phyloP scores from a whole-genome alignment of 1,140 invertebrate genomes.

The Bombus pyrosoma region DNA sequence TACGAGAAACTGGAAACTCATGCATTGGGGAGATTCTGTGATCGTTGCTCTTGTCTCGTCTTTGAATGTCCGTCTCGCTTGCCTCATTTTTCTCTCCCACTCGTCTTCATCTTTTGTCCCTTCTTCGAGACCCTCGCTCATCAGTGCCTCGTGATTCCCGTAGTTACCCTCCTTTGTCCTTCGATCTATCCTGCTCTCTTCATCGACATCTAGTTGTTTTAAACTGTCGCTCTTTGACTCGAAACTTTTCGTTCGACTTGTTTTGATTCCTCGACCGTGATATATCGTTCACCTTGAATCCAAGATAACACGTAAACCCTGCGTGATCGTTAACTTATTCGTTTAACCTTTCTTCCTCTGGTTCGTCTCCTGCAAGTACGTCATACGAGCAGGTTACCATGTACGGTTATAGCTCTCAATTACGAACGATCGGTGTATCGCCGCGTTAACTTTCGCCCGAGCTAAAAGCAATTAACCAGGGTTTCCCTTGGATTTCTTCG shows the following conservation, averaged over 20 bases:
- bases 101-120: background rate
- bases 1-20: constrained; percentile 62
- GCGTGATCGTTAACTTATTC: background rate
- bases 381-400: background rate
- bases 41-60: constrained; percentile 20
- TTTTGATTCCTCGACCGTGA: constrained; percentile 58
- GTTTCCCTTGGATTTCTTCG: background rate
- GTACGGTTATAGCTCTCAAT: background rate
- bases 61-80: background rate
- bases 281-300: constrained; percentile 46
- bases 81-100: background rate
- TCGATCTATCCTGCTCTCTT: background rate
- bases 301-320: background rate
- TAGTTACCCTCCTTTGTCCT: background rate
- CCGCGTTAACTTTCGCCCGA: constrained; percentile 3
- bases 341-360: background rate
- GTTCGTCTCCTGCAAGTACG: background rate
- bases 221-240: constrained; percentile 18
- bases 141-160: background rate
- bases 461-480: constrained; percentile 13
- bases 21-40: constrained; percentile 61
- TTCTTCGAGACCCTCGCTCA: background rate
- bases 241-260: constrained; percentile 64
- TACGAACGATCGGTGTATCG: background rate
- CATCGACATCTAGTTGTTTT: constrained; percentile 11